These are phyloP conservation scores for Antechinus stuartii DNA, from an alignment of 2,113 vertebrate species.

Conservation along the genomic window DNA sequence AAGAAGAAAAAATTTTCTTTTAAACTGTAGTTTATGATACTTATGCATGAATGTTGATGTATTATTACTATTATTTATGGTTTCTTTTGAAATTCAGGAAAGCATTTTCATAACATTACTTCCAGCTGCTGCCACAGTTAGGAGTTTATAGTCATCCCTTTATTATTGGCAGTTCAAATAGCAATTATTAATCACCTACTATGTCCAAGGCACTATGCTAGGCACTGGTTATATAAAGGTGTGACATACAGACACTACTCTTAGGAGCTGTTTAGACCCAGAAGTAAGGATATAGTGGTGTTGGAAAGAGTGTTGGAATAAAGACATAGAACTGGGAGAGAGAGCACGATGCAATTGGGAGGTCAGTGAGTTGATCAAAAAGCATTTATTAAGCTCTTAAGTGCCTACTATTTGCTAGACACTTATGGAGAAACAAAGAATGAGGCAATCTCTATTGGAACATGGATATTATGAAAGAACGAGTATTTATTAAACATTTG, in stretches of 20 bases:
- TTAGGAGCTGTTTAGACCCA: neutral
- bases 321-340: neutral
- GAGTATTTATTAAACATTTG: neutral
- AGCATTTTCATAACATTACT: neutral
- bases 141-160: neutral
- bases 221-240: neutral
- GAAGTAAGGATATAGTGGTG: neutral
- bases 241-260: neutral
- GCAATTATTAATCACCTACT: neutral
- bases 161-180: neutral
- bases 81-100: slow-evolving; percentile 15
- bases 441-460: neutral
- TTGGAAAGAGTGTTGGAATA: neutral
- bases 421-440: neutral
- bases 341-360: neutral
- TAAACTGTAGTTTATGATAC: neutral
- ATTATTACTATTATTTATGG: neutral
- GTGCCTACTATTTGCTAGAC: neutral
- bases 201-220: neutral
- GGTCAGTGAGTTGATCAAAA: neutral
- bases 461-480: neutral
- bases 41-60: neutral
- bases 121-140: neutral
- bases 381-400: neutral
- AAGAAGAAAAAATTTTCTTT: neutral